Percentiles rank a stretch among this genome's conserved stretches.
These are phyloP conservation scores for Spisula solida DNA, from an alignment of 2,888 invertebrate genomes.

Conservation along the genomic window DNA sequence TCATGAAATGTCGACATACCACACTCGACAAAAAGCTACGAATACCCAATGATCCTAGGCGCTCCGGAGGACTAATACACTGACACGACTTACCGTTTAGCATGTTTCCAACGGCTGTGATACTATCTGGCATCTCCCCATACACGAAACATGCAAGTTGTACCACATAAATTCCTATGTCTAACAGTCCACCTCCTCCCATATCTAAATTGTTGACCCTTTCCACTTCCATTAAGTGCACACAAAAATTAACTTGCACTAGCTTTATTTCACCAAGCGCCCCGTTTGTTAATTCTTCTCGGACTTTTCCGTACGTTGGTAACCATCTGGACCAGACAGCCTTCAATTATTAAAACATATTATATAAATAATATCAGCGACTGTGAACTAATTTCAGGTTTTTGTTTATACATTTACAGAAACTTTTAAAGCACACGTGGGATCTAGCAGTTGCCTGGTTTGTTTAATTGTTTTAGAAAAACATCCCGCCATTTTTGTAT, in stretches of 20 bases:
- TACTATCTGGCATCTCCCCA: constrained; percentile 91
- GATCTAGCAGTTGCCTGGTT: too few species aligned
- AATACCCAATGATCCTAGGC: too few species aligned
- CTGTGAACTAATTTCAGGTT: too few species aligned
- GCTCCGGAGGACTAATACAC: too few species aligned
- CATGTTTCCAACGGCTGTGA: constrained; percentile 91
- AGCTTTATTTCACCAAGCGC: constrained; percentile 92
- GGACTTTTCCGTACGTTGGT: constrained; percentile 92
- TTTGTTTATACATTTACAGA: too few species aligned
- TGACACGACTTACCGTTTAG: constrained; percentile 89
- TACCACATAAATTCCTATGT: constrained; percentile 83
- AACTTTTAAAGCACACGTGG: too few species aligned
- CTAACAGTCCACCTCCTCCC: constrained; percentile 90
- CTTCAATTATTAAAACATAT: constrained; percentile 78
- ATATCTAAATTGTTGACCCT: constrained; percentile 91
- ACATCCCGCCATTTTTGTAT: too few species aligned
- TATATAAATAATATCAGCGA: neutral
- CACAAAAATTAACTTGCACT: constrained; percentile 91
- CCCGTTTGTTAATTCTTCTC: constrained; percentile 92
- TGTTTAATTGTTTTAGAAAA: too few species aligned
- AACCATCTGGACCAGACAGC: constrained; percentile 96
- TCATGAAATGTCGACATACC: too few species aligned
- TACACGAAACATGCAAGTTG: constrained; percentile 87
- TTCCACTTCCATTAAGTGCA: constrained; percentile 89
- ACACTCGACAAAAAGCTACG: too few species aligned